Evolutionary conservation across 2,797 vertebrate species (phyloP).

Genomic region (Syndactyla subalaris): DNA sequence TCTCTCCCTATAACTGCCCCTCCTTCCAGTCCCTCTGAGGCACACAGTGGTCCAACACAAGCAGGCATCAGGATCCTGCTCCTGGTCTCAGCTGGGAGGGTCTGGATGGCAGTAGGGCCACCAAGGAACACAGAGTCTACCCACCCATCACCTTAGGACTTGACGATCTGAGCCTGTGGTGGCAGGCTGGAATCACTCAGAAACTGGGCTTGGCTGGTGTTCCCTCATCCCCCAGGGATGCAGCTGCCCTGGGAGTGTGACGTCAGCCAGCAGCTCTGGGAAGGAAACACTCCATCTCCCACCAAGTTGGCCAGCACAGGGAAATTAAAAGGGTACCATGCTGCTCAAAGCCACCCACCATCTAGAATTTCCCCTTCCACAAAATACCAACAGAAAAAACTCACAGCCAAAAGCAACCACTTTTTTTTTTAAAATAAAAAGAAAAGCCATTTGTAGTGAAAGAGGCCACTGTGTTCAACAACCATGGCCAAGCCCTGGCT

Average conservation of each 20-base stretch:
- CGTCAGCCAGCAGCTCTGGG: neutral
- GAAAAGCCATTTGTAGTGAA: neutral
- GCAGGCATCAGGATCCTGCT: neutral
- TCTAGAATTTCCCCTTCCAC: neutral
- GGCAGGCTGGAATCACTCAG: neutral
- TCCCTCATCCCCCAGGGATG: neutral
- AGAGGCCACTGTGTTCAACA: neutral
- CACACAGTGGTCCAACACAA: neutral
- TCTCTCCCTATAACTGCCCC: neutral
- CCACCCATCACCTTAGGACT: rapidly evolving
- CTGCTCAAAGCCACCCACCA: neutral
- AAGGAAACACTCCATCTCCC: neutral
- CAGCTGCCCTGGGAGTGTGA: neutral
- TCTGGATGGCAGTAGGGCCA: neutral
- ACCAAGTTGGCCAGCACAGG: neutral
- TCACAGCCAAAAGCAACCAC: neutral
- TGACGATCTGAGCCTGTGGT: rapidly evolving
- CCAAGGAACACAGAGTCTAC: neutral
- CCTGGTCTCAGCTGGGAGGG: rapidly evolving
- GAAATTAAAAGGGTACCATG: neutral
- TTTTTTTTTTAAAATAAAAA: neutral
- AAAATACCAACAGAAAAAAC: neutral
- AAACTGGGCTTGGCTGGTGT: neutral
- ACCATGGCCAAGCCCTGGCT: neutral
- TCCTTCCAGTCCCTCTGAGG: neutral